phyloP scores from a whole-genome alignment of 2,888 invertebrate genomes.

The Prosapia bicincta region DNA sequence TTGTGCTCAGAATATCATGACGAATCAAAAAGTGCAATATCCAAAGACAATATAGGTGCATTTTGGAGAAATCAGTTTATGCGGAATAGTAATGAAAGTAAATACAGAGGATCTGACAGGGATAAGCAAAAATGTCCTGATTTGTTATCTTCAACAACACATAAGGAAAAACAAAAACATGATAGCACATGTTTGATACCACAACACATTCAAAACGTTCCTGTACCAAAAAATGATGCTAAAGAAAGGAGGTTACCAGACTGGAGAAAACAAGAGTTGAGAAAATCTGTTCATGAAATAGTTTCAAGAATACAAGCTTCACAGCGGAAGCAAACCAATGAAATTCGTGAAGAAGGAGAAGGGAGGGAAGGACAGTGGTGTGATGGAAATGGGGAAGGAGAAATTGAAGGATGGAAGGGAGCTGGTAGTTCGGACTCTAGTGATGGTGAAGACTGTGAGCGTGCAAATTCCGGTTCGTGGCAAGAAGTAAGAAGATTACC shows the following conservation, averaged over 20 bases:
- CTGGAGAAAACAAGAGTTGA: constrained; percentile 41
- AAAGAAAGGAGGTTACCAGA: constrained; percentile 16
- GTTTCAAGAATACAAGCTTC: constrained; percentile 56
- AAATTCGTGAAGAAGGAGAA: constrained; percentile 22
- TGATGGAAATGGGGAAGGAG: constrained; percentile 14
- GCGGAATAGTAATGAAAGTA: not conserved
- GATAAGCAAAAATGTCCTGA: constrained; percentile 18
- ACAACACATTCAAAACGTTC: not conserved
- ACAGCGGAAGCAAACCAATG: constrained; percentile 13
- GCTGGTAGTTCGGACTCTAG: constrained; percentile 51
- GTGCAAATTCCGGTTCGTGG: constrained; percentile 39
- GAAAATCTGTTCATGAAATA: constrained; percentile 60
- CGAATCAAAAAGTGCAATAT: not conserved
- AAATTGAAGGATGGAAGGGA: constrained; percentile 10
- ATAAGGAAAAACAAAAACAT: constrained; percentile 12
- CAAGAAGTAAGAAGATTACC: constrained; percentile 35
- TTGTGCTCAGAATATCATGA: constrained; percentile 11
- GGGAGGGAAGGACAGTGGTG: constrained; percentile 18
- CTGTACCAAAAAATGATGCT: constrained; percentile 9
- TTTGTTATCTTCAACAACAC: constrained; percentile 8
- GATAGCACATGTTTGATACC: constrained; percentile 3
- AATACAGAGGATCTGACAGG: not conserved
- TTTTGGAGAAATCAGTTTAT: constrained; percentile 26
- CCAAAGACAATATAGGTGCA: constrained; percentile 9
- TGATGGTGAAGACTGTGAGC: constrained; percentile 52